Conservation (phyloP, 2,888 invertebrate genomes). For the Callosobruchus maculatus region DNA sequence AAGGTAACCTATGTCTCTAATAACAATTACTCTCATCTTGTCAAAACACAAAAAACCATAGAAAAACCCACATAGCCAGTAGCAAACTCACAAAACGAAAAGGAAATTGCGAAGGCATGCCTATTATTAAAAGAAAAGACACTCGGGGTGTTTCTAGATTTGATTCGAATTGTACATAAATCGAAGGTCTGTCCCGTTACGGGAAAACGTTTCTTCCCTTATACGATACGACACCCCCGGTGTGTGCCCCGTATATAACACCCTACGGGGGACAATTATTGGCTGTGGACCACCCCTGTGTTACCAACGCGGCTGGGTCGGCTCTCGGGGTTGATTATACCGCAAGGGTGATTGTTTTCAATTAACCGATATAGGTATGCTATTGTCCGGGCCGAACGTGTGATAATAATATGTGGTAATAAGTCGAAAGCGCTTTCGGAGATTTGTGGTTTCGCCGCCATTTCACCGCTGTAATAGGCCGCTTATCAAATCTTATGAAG, state of each 20-base stretch:
- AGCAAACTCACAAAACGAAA: not conserved
- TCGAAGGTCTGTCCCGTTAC: not conserved
- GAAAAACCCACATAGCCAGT: not conserved
- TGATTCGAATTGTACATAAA: not conserved
- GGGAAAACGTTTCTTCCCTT: not conserved
- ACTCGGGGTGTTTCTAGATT: not conserved
- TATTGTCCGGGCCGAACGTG: not conserved
- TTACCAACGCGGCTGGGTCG: not conserved
- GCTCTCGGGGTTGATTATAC: not conserved
- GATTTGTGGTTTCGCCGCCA: not conserved
- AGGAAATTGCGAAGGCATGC: not conserved
- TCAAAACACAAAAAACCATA: not conserved
- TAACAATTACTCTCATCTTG: not conserved
- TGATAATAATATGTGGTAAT: not conserved
- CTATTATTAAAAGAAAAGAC: not conserved
- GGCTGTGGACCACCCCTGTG: conserved; percentile 8
- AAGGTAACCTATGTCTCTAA: not conserved
- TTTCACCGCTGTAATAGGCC: not conserved
- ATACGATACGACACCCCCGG: not conserved
- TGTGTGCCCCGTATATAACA: conserved; percentile 10
- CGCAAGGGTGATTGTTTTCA: not conserved
- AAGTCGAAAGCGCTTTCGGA: not conserved
- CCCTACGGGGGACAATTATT: conserved; percentile 15
- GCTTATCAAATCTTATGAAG: not conserved
- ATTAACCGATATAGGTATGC: not conserved